Evolutionary conservation across 2,888 invertebrate genomes (phyloP), one percentile per base, ranked within the genome.

Genomic region (Pseudoips prasinana): DNA sequence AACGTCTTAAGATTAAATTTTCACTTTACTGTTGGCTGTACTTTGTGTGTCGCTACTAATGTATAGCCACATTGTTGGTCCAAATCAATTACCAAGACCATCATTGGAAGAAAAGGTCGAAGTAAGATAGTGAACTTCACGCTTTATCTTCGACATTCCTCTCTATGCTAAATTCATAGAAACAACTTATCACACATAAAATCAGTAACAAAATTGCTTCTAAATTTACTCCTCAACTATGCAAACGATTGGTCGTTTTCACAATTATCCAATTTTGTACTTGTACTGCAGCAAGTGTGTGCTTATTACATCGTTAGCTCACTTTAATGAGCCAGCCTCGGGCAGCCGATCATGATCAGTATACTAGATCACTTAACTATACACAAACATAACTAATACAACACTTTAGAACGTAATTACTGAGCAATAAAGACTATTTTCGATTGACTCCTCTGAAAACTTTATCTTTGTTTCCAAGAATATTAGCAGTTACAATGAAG

Each of bases 231-330:
- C 14, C 22, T 8, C 19, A 31, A 10, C 9, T 11, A 6, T 8
- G 24, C 27, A 38, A 42, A 40, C 29, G 39, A 39, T 36, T 39
- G 46, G 64, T 53, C 60, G 53, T 56, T 52, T 58, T 20, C 41
- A 40, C 41, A 63, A 64, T 71, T 56, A 59, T 63, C 64, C 58
- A 54, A 65, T 65, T 69, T 52, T 39, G 43, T 55, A 56, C 48
- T 62, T 56, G 62, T 60, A 37, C 68, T 39, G 61, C 55, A 53
- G 42, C 55, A 48, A 49, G 43, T 46, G 46, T 49, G 55, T 50
- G 67, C 72, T 80, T 74, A 82, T 85, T 81, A 81, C 73, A 73
- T 84, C 74, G 77, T 84, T 84, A 85, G 78, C 66, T 71, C 58
- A 38, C 59, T 62, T 60, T 82, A 82, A 82, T 82, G 73, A 78